These are phyloP conservation scores for Ypsolopha scabrella DNA, from an alignment of 2,888 invertebrate species.

Conservation along the genomic window DNA sequence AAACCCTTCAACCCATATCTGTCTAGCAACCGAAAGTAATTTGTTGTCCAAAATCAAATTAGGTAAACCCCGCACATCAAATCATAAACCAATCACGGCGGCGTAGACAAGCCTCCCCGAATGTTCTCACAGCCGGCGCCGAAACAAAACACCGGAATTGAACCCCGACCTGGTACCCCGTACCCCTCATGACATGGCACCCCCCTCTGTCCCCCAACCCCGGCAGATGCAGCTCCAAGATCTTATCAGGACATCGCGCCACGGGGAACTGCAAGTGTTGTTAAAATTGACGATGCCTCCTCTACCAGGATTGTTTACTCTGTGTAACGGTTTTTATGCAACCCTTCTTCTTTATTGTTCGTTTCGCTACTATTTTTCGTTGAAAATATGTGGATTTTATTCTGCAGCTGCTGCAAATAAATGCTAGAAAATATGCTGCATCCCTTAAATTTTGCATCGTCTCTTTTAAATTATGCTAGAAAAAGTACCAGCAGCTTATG, in stretches of 20 bases:
- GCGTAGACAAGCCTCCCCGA: constrained; percentile 12
- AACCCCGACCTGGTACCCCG: constrained; percentile 23
- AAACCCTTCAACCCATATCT: not conserved
- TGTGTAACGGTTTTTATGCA: constrained; percentile 51
- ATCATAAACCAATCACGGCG: constrained; percentile 52
- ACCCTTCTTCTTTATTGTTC: constrained; percentile 18
- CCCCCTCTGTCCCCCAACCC: constrained; percentile 20
- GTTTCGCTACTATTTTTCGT: not conserved
- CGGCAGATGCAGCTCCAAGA: constrained; percentile 59
- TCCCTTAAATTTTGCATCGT: not conserved
- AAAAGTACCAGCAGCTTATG: too few relatives aligned
- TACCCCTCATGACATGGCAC: constrained; percentile 20
- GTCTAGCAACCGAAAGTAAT: not conserved
- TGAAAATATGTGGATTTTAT: not conserved
- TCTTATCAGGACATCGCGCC: constrained; percentile 46
- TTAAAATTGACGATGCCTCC: constrained; percentile 40
- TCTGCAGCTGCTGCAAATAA: constrained; percentile 3
- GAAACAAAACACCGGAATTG: constrained; percentile 54
- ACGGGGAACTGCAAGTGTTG: constrained; percentile 54
- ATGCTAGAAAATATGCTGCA: constrained; percentile 5
- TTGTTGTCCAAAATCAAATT: not conserved
- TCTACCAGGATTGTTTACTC: constrained; percentile 43
- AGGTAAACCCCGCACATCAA: constrained; percentile 21
- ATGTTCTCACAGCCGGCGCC: constrained; percentile 47
- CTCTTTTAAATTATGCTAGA: too few relatives aligned